Conservation (phyloP, 2,113 vertebrate species). For the Paramormyrops kingsleyae region DNA sequence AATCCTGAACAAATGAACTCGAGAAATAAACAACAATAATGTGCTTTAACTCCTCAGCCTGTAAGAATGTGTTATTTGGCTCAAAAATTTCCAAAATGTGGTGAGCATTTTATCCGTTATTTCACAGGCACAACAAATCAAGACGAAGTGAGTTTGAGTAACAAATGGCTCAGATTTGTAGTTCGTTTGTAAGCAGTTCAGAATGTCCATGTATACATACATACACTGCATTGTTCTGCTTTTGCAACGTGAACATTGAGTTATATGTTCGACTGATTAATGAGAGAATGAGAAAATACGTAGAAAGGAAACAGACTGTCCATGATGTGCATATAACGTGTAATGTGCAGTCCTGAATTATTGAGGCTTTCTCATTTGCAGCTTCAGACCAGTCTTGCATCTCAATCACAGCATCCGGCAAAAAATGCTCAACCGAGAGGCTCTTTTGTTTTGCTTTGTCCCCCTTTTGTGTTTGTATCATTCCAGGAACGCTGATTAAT, state of each 20-base stretch:
- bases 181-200: background rate
- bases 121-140: background rate
- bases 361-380: conserved; percentile 5
- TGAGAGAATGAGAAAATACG: background rate
- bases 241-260: background rate
- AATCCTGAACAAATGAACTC: conserved; percentile 24
- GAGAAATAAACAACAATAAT: conserved; percentile 24
- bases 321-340: background rate
- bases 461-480: conserved; percentile 64
- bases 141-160: background rate
- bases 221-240: background rate
- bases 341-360: background rate
- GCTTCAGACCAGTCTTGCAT: conserved; percentile 37
- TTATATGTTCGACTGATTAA: background rate
- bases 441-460: conserved; percentile 57
- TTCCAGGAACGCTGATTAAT: conserved; percentile 67
- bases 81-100: background rate
- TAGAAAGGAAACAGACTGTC: background rate
- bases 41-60: conserved; percentile 11
- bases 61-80: conserved; percentile 10
- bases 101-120: background rate
- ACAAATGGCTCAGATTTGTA: background rate
- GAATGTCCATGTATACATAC: background rate
- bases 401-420: conserved; percentile 43
- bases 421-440: conserved; percentile 46